Evolutionary conservation across 2,113 vertebrate genomes (phyloP).

Genomic region (Dipodomys spectabilis): DNA sequence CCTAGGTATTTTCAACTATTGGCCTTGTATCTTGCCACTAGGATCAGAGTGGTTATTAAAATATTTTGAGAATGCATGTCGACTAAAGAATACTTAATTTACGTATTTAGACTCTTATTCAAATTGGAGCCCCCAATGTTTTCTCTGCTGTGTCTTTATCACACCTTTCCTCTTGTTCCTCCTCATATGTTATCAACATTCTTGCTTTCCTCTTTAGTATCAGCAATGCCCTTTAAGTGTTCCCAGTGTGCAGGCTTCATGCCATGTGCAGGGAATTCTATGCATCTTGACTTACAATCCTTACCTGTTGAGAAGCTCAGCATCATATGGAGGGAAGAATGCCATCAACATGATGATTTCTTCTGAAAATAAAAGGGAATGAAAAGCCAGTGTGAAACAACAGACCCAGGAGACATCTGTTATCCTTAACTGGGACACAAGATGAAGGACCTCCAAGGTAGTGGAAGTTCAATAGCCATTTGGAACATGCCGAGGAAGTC

Average conservation of each 20-base stretch:
- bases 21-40: neutral
- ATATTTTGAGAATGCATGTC: constrained; percentile 17
- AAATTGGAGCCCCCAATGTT: neutral
- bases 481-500: neutral
- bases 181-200: neutral
- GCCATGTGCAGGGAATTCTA: neutral
- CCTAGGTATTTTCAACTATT: neutral
- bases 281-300: neutral
- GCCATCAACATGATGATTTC: neutral
- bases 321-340: constrained; percentile 8
- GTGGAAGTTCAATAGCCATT: neutral
- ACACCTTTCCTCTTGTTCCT: neutral
- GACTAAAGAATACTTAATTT: neutral
- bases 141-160: neutral
- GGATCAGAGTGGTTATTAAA: constrained; percentile 25
- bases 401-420: neutral
- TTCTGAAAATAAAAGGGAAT: constrained; percentile 31
- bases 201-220: neutral
- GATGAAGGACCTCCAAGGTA: neutral
- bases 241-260: neutral
- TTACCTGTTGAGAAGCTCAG: constrained; percentile 8
- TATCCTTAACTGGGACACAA: neutral
- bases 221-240: neutral
- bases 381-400: constrained; percentile 2
- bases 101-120: constrained; percentile 9